Percentiles rank a stretch among this genome's conserved stretches.
Conservation (phyloP, 2,113 vertebrate species). For the Bubo blakistoni region DNA sequence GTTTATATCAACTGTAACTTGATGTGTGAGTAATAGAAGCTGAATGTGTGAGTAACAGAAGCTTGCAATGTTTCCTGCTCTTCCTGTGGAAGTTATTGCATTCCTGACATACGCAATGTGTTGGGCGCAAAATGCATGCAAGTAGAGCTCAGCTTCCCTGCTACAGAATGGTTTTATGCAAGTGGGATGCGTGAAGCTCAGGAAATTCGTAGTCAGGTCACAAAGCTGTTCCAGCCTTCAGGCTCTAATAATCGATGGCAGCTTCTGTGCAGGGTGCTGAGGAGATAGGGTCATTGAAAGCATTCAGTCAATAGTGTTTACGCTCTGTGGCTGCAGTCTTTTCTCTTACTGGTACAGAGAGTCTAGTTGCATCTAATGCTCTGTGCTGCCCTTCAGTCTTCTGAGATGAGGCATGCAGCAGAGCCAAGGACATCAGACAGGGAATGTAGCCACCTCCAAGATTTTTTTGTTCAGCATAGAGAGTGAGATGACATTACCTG, state of each 20-base stretch:
- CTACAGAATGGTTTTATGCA: not conserved
- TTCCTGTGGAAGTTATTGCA: not conserved
- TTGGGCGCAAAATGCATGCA: not conserved
- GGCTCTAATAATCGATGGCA: not conserved
- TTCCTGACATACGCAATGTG: not conserved
- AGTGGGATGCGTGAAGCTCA: not conserved
- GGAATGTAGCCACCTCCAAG: not conserved
- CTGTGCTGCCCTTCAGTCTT: not conserved
- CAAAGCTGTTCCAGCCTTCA: not conserved
- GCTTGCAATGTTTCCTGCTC: not conserved
- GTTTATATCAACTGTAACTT: not conserved
- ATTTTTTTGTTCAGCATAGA: not conserved
- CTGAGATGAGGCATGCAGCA: not conserved
- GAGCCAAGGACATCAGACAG: not conserved
- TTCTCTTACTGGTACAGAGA: not conserved
- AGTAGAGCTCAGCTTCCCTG: not conserved
- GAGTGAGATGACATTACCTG: not conserved
- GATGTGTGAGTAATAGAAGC: not conserved
- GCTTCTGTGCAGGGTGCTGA: not conserved
- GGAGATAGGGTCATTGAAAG: not conserved
- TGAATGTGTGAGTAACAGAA: not conserved
- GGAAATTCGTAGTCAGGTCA: not conserved
- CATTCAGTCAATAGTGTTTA: not conserved
- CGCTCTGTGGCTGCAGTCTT: not conserved
- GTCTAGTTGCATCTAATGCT: not conserved